Conservation (phyloP, 2,888 invertebrate genomes). For the Protula sp. region DNA sequence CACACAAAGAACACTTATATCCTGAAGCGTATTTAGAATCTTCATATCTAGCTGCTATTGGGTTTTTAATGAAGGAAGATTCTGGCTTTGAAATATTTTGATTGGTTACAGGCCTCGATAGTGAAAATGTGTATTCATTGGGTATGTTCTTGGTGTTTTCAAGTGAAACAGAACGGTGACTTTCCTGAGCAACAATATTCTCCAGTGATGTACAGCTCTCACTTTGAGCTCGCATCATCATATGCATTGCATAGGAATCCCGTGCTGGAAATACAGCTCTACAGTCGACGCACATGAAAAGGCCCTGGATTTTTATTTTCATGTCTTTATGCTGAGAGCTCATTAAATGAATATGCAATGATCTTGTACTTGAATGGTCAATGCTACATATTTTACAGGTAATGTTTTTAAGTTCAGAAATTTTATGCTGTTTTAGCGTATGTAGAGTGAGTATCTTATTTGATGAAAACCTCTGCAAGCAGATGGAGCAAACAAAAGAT, state of each 20-base stretch:
- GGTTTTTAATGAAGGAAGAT: background rate
- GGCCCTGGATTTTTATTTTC: conserved; percentile 27
- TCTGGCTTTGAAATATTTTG: background rate
- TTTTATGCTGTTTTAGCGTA: conserved; percentile 14
- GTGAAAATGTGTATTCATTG: too few relatives aligned
- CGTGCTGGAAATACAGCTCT: conserved; percentile 44
- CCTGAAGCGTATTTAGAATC: background rate
- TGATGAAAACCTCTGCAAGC: conserved; percentile 27
- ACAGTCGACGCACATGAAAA: conserved; percentile 50
- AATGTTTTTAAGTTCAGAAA: conserved; percentile 11
- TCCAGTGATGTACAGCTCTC: conserved; percentile 23
- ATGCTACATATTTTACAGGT: conserved; percentile 26
- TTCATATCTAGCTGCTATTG: too few relatives aligned
- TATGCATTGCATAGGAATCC: conserved; percentile 54
- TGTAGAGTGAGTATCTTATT: conserved; percentile 21
- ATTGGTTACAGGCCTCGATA: background rate
- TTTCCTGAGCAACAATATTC: background rate
- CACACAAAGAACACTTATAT: background rate
- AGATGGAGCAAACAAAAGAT: conserved; percentile 23
- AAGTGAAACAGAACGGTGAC: background rate
- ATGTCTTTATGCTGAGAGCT: conserved; percentile 25
- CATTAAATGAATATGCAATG: conserved; percentile 24
- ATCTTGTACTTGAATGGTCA: conserved; percentile 16
- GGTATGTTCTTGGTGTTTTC: too few relatives aligned
- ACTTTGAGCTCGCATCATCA: conserved; percentile 50